Base-by-base conservation (phyloP, 2,797 vertebrate species). In the Hirundo rustica region DNA sequence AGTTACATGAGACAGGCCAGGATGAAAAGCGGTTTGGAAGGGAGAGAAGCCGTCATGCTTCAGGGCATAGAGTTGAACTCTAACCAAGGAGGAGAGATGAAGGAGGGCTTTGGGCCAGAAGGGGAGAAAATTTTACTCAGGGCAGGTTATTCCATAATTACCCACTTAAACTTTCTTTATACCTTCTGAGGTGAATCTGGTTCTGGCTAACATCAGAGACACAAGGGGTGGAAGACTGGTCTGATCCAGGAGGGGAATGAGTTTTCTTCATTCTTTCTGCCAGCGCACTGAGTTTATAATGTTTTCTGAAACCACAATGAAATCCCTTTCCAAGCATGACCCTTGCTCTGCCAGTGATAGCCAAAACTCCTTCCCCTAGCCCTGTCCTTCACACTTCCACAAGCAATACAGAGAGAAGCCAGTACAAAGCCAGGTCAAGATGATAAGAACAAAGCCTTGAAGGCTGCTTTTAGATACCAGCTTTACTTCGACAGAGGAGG, bases 401-500 rank as follows among this genome's bases (percentile, higher is more conserved):
- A 92, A 71, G 91, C 81, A 93, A 93, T 42, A 93, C 57, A 95
- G 93, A 94, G 70, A 89, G 75, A 86, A 96, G 68, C 85, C 38
- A 15, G 89, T 78, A 94, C 44, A 80, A 95, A 96, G 92, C 80
- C 82, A 95, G 89, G 93, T 95, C 89, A 78, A 95, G 96, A 95
- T 96, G 95, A 97, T 94, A 96, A 95, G 96, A 96, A 79, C 45
- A 58, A 87, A 96, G 79, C 85, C 94, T 96, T 54, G 72, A 97
- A 97, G 96, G 92, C 81, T 45, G 78, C 71, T 95, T 92, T 96
- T 95, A 97, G 96, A 94, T 75, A 89, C 81, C 79, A 94, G 95
- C 96, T 96, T 96, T 96, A 95, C 97, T 96, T 96, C 90, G 85
- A 95, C 96, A 94, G 93, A 95, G 92, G 84, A 96, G 94, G 93